phyloP scores from a whole-genome alignment of 2,797 vertebrate genomes.

The Rhynchonycteris naso region DNA sequence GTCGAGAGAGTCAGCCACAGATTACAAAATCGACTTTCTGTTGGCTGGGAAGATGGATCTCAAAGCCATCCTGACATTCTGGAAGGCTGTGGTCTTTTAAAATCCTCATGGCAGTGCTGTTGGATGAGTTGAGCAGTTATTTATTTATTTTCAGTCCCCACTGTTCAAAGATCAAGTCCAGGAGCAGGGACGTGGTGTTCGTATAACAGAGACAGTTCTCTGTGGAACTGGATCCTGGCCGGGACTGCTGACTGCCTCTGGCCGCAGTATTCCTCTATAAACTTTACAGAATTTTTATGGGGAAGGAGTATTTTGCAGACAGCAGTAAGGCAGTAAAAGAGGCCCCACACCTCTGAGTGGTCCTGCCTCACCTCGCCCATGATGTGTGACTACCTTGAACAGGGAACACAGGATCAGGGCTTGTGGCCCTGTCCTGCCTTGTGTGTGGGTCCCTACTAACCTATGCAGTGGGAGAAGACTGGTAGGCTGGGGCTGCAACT shows the following conservation, averaged over 20 bases:
- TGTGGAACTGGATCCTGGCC: background rate
- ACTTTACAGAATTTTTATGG: background rate
- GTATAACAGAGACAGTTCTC: background rate
- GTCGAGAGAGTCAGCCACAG: background rate
- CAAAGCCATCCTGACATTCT: background rate
- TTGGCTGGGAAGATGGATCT: background rate
- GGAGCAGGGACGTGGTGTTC: background rate
- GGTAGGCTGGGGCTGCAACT: background rate
- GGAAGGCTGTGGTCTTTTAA: background rate
- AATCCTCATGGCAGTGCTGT: background rate
- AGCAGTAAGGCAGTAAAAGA: too few relatives aligned
- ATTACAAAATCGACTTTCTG: background rate
- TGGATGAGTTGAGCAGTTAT: background rate
- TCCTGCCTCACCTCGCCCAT: rapidly evolving
- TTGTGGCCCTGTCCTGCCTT: background rate
- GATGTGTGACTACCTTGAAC: background rate
- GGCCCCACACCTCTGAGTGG: background rate
- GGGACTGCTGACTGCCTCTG: background rate
- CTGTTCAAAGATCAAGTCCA: background rate
- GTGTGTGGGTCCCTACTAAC: background rate
- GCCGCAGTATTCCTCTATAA: background rate
- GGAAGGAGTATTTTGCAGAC: background rate
- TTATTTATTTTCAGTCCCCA: background rate
- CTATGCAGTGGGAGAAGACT: background rate
- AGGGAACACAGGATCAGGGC: too few relatives aligned